These are phyloP conservation scores for Oscheius sp. DNA, from an alignment of 2,888 invertebrate species.

Conservation along the genomic window DNA sequence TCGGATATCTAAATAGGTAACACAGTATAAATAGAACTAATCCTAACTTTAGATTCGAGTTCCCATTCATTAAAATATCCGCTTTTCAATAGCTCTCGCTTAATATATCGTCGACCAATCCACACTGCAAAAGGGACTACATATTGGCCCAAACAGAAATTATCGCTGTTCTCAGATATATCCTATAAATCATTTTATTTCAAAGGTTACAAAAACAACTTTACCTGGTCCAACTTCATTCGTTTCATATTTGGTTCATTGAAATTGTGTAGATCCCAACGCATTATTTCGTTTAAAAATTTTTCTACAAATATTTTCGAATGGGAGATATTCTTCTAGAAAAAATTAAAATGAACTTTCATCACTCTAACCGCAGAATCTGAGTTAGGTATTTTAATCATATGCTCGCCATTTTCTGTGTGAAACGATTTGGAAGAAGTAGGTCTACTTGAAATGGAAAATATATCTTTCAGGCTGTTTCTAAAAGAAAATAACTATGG, in stretches of 20 bases:
- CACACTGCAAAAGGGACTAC: slow-evolving; percentile 22
- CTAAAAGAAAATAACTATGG: neutral
- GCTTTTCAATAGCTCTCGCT: slow-evolving; percentile 2
- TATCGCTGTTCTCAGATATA: neutral
- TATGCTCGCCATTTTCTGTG: neutral
- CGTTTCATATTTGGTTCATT: slow-evolving; percentile 10
- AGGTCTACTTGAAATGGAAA: neutral
- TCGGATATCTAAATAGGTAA: slow-evolving; percentile 15
- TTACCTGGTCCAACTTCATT: slow-evolving; percentile 22
- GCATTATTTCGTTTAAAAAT: slow-evolving; percentile 9
- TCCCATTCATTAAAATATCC: neutral
- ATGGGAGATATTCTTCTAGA: neutral
- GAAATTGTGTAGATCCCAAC: slow-evolving; percentile 3
- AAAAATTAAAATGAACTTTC: neutral
- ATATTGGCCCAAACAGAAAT: slow-evolving; percentile 2
- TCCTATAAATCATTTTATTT: neutral
- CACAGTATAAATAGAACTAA: neutral
- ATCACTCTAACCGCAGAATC: neutral
- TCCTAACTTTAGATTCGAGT: slow-evolving; percentile 7
- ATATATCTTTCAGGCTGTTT: neutral
- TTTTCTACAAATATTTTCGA: neutral
- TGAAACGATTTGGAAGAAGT: neutral
- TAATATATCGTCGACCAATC: slow-evolving; percentile 39
- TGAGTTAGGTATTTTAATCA: neutral
- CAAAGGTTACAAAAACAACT: neutral